These are phyloP conservation scores for Cladorhizidae sp. DNA, from an alignment of 37 sponge, comb jelly and placozoan genomes.

Conservation along the genomic window DNA sequence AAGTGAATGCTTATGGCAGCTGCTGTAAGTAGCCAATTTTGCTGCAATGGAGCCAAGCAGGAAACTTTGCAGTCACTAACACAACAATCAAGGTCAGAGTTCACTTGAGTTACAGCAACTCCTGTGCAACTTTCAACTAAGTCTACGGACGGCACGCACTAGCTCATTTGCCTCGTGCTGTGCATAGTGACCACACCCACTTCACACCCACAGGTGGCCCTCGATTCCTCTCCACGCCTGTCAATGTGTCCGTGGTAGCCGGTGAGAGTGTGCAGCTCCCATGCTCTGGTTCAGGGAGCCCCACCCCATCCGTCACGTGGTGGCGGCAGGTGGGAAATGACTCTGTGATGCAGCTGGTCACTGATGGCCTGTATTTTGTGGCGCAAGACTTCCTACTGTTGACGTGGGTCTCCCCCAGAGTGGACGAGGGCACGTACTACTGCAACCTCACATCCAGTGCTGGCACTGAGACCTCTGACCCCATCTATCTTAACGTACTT, in stretches of 20 bases:
- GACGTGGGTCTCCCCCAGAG: not conserved
- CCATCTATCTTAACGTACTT: not conserved
- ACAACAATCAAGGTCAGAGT: too few relatives aligned
- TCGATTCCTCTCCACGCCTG: constrained; percentile 15
- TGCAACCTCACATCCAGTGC: constrained; percentile 32
- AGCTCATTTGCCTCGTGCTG: too few relatives aligned
- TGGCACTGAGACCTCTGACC: not conserved
- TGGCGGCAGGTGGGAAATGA: constrained; percentile 9
- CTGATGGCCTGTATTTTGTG: constrained; percentile 17
- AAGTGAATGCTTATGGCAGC: too few relatives aligned
- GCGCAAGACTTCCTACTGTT: constrained; percentile 28
- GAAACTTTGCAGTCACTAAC: too few relatives aligned
- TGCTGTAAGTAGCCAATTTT: too few relatives aligned
- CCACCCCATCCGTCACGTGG: constrained; percentile 50
- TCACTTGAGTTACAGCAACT: too few relatives aligned
- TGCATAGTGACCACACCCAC: too few relatives aligned
- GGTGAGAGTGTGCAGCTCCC: constrained; percentile 24
- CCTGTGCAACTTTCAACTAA: too few relatives aligned
- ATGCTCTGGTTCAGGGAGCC: constrained; percentile 50
- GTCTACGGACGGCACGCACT: too few relatives aligned
- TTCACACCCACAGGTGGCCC: constrained; percentile 28
- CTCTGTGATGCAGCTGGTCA: not conserved
- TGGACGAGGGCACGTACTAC: constrained; percentile 49
- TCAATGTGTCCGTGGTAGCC: constrained; percentile 11
- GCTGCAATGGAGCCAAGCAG: too few relatives aligned